A percentile compares a stretch with the other conserved stretches of the same genome.
These are phyloP conservation scores for Paralvinella palmiformis DNA, from an alignment of 1,140 invertebrate species.

Conservation along the genomic window DNA sequence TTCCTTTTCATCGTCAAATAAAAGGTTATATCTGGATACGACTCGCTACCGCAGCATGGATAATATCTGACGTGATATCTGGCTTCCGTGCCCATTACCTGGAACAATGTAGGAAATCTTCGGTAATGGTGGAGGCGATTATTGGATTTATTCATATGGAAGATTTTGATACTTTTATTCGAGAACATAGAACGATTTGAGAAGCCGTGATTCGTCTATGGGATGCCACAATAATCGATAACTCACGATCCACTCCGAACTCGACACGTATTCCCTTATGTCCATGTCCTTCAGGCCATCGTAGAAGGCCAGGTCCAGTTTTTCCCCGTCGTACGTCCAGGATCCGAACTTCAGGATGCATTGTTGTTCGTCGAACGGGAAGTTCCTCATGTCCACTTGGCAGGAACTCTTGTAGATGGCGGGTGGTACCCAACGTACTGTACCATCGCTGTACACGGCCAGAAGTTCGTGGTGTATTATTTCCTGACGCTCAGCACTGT, in stretches of 20 bases:
- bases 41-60: constrained; percentile 20
- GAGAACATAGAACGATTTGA: no score
- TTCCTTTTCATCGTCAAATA: constrained; percentile 12
- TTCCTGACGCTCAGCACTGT: not conserved
- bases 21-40: constrained; percentile 21
- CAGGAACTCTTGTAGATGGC: constrained; percentile 99
- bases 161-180: no score
- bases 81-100: constrained; percentile 4
- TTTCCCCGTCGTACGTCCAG: constrained; percentile 40
- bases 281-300: constrained; percentile 18
- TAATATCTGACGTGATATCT: constrained; percentile 3
- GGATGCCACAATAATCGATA: no score
- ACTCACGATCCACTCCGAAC: constrained; percentile 28
- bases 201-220: no score
- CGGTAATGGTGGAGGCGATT: no score
- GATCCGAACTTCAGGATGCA: constrained; percentile 77
- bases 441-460: constrained; percentile 89
- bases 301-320: constrained; percentile 52
- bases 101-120: no score
- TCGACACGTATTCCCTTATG: constrained; percentile 19
- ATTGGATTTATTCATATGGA: no score
- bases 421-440: constrained; percentile 92
- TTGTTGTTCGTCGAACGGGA: constrained; percentile 97
- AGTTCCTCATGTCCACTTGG: constrained; percentile 99
- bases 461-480: constrained; percentile 73